Evolutionary conservation across 2,113 vertebrate genomes (phyloP).

Genomic region (Bos taurus): ARS-UCD2.0 NC_037329.1:67306001-67306500

Average conservation of each 20-base stretch:
- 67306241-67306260: neutral
- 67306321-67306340: constrained; percentile 92
- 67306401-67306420: constrained; percentile 96
- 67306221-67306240: neutral
- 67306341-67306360: constrained; percentile 92
- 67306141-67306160: neutral
- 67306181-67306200: neutral
- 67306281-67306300: constrained; percentile 25
- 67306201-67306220: neutral
- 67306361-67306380: constrained; percentile 91
- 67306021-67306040: neutral
- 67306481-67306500: constrained; percentile 92
- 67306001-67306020: neutral
- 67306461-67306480: constrained; percentile 84
- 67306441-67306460: constrained; percentile 83
- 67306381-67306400: constrained; percentile 85
- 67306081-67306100: neutral
- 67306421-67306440: constrained; percentile 92
- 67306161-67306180: neutral
- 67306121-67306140: neutral
- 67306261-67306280: neutral
- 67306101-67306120: neutral
- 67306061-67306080: constrained; percentile 18
- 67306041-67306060: constrained; percentile 43
- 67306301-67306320: constrained; percentile 89